Percentiles rank a stretch among this genome's conserved stretches.
Evolutionary conservation across 2,113 vertebrate genomes (phyloP).

Genomic region (Scopus umbretta): DNA sequence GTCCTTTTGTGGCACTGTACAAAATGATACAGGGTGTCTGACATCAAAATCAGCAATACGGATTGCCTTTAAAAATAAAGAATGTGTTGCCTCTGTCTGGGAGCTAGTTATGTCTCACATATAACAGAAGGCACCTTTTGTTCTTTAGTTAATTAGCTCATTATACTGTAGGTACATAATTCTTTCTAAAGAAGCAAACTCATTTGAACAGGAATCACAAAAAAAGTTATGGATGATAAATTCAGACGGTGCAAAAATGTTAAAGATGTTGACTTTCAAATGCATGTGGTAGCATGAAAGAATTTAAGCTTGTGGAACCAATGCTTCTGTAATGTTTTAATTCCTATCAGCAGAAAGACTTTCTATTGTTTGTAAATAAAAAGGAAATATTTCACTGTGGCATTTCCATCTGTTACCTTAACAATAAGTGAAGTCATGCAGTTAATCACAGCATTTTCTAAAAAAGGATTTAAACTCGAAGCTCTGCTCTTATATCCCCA

Average conservation of each 20-base stretch:
- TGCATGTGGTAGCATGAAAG: slow-evolving; percentile 43
- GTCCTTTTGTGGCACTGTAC: slow-evolving; percentile 25
- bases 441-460: slow-evolving; percentile 71
- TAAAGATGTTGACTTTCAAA: slow-evolving; percentile 63
- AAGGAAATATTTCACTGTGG: slow-evolving; percentile 71
- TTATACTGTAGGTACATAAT: slow-evolving; percentile 71
- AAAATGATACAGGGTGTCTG: slow-evolving; percentile 49
- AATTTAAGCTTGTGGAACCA: slow-evolving; percentile 55
- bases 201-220: slow-evolving; percentile 60
- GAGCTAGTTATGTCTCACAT: slow-evolving; percentile 52
- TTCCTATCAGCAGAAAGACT: slow-evolving; percentile 52
- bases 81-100: slow-evolving; percentile 44
- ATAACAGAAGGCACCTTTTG: slow-evolving; percentile 72
- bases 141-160: slow-evolving; percentile 76
- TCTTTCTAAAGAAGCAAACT: slow-evolving; percentile 67
- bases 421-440: slow-evolving; percentile 62
- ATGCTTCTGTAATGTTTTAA: slow-evolving; percentile 57
- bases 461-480: slow-evolving; percentile 46
- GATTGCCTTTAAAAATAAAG: slow-evolving; percentile 57
- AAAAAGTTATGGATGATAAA: slow-evolving; percentile 69
- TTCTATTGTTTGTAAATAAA: slow-evolving; percentile 78
- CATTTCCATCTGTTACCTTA: slow-evolving; percentile 71
- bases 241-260: slow-evolving; percentile 51
- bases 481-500: slow-evolving; percentile 29
- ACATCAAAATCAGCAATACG: slow-evolving; percentile 58